phyloP scores from a whole-genome alignment of 1,140 invertebrate species.

The Hyposmocoma kahamanoa region DNA sequence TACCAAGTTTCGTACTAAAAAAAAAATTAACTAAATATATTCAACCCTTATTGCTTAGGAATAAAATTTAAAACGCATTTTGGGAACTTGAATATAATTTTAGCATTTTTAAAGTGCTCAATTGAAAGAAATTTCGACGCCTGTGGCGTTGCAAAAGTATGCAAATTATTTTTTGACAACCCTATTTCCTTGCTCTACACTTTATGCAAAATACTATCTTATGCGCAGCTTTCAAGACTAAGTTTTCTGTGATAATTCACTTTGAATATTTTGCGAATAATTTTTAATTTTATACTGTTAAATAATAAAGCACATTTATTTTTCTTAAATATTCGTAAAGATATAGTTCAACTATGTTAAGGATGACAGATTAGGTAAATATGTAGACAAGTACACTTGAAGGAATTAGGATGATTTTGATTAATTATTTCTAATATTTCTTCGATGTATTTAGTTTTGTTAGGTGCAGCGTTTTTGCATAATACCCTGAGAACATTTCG shows the following conservation, averaged over 20 bases:
- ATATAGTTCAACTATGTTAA: neutral
- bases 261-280: neutral
- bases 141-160: conserved; percentile 42
- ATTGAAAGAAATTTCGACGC: conserved; percentile 34
- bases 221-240: neutral
- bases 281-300: neutral
- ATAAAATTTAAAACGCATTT: conserved; percentile 20
- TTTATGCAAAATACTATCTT: neutral
- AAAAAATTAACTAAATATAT: neutral
- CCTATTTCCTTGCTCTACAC: conserved; percentile 17
- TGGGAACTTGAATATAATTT: conserved; percentile 5
- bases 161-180: conserved; percentile 45
- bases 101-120: conserved; percentile 20
- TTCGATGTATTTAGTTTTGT: conserved; percentile 35
- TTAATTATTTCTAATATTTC: conserved; percentile 56
- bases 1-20: conserved; percentile 27
- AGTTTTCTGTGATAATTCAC: neutral
- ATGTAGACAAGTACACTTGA: conserved; percentile 13
- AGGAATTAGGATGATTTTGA: conserved; percentile 31
- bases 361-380: conserved; percentile 54
- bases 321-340: too few relatives aligned
- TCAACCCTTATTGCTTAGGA: conserved; percentile 11
- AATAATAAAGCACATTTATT: neutral
- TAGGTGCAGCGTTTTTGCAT: conserved; percentile 37
- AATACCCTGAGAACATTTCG: conserved; percentile 14